phyloP scores from a whole-genome alignment of 2,888 invertebrate genomes.

The Heliconius erato region DNA sequence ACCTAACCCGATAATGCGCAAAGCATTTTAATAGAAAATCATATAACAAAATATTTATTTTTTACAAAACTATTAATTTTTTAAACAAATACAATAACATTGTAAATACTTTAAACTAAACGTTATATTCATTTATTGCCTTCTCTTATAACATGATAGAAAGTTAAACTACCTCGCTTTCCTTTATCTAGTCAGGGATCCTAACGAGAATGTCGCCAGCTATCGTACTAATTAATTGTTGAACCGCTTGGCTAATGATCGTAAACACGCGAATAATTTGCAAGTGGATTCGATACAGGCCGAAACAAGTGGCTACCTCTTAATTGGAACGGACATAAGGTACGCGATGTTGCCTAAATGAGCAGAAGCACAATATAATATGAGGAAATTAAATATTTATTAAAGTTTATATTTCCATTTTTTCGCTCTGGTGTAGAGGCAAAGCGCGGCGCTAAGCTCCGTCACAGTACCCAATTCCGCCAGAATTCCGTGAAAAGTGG shows the following conservation, averaged over 20 bases:
- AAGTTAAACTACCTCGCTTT: conserved; percentile 39
- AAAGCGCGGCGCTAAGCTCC: too few species aligned
- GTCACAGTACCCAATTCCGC: too few species aligned
- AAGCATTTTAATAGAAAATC: neutral
- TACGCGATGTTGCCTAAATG: conserved; percentile 28
- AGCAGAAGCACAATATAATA: conserved; percentile 23
- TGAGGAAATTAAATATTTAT: too few species aligned
- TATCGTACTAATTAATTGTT: conserved; percentile 55
- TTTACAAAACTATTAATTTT: neutral
- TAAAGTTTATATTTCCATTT: too few species aligned
- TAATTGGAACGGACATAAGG: conserved; percentile 44
- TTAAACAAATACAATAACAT: neutral
- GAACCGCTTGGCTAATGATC: conserved; percentile 51
- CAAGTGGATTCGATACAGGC: conserved; percentile 45
- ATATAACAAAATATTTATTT: neutral
- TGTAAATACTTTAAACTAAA: neutral
- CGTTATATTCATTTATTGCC: neutral
- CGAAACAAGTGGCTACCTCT: conserved; percentile 47
- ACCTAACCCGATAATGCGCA: neutral
- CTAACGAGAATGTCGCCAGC: conserved; percentile 51
- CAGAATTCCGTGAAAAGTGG: too few species aligned
- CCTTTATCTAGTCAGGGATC: conserved; percentile 48
- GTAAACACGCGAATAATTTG: conserved; percentile 54
- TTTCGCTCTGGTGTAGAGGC: too few species aligned
- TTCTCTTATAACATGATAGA: conserved; percentile 31